Percentiles rank a stretch among this genome's conserved stretches.
These are phyloP conservation scores for Xenotilapia caudafasciata DNA, from an alignment of 2,113 vertebrate species.

Conservation along the genomic window DNA sequence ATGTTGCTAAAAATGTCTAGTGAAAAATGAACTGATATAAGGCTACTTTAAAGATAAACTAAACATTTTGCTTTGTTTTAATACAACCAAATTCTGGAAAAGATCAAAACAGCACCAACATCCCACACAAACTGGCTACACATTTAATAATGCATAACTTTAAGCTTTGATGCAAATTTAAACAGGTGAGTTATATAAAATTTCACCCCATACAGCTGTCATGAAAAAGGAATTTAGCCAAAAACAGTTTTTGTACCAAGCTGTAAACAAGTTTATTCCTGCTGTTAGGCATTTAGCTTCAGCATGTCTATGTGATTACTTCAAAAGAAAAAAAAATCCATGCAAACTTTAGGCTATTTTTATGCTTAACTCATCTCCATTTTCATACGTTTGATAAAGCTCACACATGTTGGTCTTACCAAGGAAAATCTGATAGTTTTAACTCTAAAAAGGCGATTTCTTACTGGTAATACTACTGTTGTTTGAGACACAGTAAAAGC, in stretches of 20 bases:
- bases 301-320: background rate
- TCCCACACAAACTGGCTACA: background rate
- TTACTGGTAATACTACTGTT: background rate
- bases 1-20: background rate
- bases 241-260: background rate
- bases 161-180: background rate
- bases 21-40: background rate
- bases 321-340: background rate
- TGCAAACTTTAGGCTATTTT: background rate
- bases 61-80: background rate
- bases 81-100: background rate
- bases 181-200: background rate
- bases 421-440: background rate
- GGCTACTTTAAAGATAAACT: background rate
- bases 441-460: background rate
- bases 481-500: background rate
- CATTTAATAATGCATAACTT: background rate
- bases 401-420: background rate
- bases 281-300: background rate
- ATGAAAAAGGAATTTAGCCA: background rate
- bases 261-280: background rate
- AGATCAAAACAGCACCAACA: background rate
- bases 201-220: background rate
- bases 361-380: background rate
- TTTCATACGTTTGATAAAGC: background rate